A percentile compares a stretch with the other conserved stretches of the same genome.
phyloP scores from a whole-genome alignment of 2,113 vertebrate genomes.

The Thalassoma bifasciatum region DNA sequence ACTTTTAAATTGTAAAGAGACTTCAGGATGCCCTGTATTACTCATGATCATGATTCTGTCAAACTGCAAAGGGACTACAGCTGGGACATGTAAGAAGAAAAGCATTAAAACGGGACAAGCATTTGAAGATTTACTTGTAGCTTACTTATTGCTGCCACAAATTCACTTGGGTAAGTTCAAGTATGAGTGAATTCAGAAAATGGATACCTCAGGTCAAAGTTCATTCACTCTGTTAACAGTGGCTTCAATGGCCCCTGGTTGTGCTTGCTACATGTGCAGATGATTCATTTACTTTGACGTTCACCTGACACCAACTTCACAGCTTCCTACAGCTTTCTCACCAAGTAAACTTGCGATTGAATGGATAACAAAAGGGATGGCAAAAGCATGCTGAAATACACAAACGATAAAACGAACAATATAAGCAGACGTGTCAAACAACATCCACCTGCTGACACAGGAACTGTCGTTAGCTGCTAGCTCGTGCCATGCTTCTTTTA shows the following conservation, averaged over 20 bases:
- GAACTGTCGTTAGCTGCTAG: slow-evolving; percentile 64
- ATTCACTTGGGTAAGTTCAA: background rate
- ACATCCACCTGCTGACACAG: slow-evolving; percentile 69
- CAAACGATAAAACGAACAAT: background rate
- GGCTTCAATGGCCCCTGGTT: slow-evolving; percentile 30
- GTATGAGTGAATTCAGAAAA: slow-evolving; percentile 66
- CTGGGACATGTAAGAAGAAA: no score
- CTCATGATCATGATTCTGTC: background rate
- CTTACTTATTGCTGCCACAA: background rate
- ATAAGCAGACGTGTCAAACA: slow-evolving; percentile 67
- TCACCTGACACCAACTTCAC: background rate
- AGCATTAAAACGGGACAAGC: background rate
- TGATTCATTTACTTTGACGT: slow-evolving; percentile 7
- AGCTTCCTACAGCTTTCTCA: background rate
- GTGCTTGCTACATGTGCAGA: slow-evolving; percentile 43
- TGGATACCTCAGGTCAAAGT: slow-evolving; percentile 78
- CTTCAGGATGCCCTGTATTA: no score
- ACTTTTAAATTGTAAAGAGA: no score
- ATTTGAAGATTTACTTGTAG: background rate
- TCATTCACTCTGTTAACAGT: slow-evolving; percentile 63
- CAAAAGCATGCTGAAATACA: no score
- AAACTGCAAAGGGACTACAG: background rate
- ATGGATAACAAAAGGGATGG: rapidly evolving
- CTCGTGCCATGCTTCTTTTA: slow-evolving; percentile 66
- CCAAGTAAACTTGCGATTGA: background rate